Evolutionary conservation across 2,113 vertebrate species (phyloP).

Genomic region (Lasiurus cinereus): DNA sequence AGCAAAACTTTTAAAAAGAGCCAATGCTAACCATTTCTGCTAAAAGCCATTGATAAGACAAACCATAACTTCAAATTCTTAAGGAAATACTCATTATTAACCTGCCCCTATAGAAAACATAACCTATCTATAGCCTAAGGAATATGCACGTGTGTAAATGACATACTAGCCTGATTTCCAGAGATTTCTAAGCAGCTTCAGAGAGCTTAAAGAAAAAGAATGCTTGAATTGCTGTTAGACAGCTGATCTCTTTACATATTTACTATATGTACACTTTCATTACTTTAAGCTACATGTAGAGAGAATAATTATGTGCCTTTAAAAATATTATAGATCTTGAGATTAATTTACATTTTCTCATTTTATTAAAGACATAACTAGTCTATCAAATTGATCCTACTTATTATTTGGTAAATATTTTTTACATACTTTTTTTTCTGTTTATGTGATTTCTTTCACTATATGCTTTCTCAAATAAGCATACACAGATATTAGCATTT

Average conservation of each 20-base stretch:
- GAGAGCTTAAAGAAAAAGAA: not conserved
- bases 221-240: not conserved
- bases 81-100: not conserved
- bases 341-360: slow-evolving; percentile 33
- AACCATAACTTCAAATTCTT: not conserved
- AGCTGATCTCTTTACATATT: not conserved
- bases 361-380: slow-evolving; percentile 37
- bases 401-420: slow-evolving; percentile 16
- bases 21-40: not conserved
- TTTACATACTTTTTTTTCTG: not conserved
- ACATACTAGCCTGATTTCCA: not conserved
- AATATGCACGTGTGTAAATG: not conserved
- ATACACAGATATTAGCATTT: not conserved
- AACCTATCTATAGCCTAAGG: not conserved
- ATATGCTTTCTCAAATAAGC: slow-evolving; percentile 17
- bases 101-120: not conserved
- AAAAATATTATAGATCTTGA: slow-evolving; percentile 24
- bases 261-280: not conserved
- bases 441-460: not conserved
- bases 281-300: not conserved
- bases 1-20: slow-evolving; percentile 6
- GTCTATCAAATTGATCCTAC: slow-evolving; percentile 9
- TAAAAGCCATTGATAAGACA: not conserved
- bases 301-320: not conserved
- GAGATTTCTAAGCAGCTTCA: not conserved